Evolutionary conservation across 2,113 vertebrate species (phyloP).

Genomic region (Sarotherodon lohbergeri): DNA sequence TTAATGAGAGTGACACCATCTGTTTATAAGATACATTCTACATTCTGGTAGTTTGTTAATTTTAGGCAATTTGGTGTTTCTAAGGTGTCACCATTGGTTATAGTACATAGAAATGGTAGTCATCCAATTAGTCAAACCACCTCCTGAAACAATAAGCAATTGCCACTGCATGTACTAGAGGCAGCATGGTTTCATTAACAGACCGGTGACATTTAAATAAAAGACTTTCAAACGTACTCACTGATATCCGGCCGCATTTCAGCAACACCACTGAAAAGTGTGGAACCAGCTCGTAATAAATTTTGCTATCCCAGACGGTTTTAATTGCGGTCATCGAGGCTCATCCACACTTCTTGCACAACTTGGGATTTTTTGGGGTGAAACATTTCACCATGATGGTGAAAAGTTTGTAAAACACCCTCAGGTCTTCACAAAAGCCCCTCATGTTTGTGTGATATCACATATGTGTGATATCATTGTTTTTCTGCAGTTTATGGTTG

Average conservation of each 20-base stretch:
- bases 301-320: not conserved
- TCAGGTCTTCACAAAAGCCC: not conserved
- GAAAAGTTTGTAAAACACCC: not conserved
- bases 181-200: not conserved
- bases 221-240: not conserved
- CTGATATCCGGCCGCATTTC: not conserved
- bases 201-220: not conserved
- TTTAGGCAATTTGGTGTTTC: not conserved
- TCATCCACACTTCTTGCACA: not conserved
- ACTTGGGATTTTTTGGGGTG: not conserved
- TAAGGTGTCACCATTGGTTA: not conserved
- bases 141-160: not conserved
- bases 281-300: not conserved
- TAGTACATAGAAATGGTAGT: not conserved
- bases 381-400: not conserved
- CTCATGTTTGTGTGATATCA: not conserved
- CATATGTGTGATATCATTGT: not conserved
- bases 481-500: not conserved
- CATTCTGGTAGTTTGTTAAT: not conserved
- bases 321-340: not conserved
- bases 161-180: not conserved
- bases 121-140: not conserved
- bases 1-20: conserved; percentile 18
- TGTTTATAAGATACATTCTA: not conserved
- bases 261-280: not conserved